Percentiles rank a stretch among this genome's conserved stretches.
Evolutionary conservation across 2,113 vertebrate species (phyloP).

Genomic region (Synodontis membranacea): DNA sequence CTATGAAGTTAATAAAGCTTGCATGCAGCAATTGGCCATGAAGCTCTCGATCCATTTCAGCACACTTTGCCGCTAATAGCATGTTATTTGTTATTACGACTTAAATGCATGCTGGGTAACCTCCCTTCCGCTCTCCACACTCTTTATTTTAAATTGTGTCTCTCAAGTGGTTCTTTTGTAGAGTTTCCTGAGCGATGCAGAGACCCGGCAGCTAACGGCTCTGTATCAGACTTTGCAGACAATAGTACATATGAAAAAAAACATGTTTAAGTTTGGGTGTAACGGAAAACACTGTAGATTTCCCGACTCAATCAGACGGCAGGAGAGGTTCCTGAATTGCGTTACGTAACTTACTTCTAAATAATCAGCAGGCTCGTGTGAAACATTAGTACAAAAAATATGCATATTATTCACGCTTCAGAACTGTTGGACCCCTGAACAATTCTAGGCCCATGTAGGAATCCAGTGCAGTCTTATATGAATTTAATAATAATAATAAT

Average conservation of each 20-base stretch:
- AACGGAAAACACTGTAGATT: slow-evolving; percentile 20
- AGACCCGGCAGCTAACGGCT: background rate
- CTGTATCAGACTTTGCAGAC: background rate
- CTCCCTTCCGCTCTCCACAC: slow-evolving; percentile 42
- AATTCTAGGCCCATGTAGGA: background rate
- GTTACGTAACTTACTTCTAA: background rate
- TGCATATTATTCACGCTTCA: background rate
- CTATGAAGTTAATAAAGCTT: background rate
- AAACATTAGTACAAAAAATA: background rate
- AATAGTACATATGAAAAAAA: slow-evolving; percentile 18
- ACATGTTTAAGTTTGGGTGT: slow-evolving; percentile 21
- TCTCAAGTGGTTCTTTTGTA: slow-evolving; percentile 39
- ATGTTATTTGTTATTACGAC: slow-evolving; percentile 27
- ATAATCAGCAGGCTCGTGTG: background rate
- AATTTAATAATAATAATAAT: background rate
- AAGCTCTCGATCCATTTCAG: background rate
- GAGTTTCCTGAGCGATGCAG: slow-evolving; percentile 34
- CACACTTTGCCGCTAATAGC: background rate
- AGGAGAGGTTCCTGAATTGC: background rate
- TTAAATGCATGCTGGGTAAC: slow-evolving; percentile 39
- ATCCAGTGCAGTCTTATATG: background rate
- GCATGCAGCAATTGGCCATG: background rate
- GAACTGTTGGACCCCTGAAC: background rate
- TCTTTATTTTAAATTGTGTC: slow-evolving; percentile 29
- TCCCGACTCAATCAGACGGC: slow-evolving; percentile 22